These are phyloP conservation scores for Perodicticus potto DNA, from an alignment of 2,797 vertebrate genomes.

Conservation along the genomic window DNA sequence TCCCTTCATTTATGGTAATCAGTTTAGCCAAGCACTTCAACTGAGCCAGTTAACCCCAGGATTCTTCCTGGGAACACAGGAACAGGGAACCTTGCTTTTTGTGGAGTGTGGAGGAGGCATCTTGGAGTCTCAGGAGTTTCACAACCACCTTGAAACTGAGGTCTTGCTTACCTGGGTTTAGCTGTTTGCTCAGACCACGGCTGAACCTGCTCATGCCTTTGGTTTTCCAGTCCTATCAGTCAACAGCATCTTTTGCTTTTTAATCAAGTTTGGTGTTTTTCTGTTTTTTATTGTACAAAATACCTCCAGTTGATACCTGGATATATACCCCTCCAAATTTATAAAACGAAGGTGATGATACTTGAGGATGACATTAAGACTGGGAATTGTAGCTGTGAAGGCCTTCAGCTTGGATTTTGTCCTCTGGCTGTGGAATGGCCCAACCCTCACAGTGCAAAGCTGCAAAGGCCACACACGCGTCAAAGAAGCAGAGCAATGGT, in stretches of 20 bases:
- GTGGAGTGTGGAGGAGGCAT: not conserved
- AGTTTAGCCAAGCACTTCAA: not conserved
- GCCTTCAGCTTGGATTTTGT: not conserved
- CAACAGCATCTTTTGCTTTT: not conserved
- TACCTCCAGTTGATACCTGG: not conserved
- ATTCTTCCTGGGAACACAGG: not conserved
- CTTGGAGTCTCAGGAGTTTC: not conserved
- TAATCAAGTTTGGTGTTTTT: not conserved
- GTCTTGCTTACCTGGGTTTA: not conserved
- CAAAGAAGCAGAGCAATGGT: not conserved
- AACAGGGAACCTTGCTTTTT: conserved; percentile 19
- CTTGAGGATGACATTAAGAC: not conserved
- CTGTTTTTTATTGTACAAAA: not conserved
- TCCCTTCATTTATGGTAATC: not conserved
- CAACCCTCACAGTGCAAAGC: not conserved
- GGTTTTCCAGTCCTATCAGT: not conserved
- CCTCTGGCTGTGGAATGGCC: not conserved
- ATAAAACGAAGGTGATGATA: not conserved
- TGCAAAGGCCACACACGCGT: not conserved
- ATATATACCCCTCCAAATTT: not conserved
- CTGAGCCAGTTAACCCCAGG: not conserved
- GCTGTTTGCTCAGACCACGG: not conserved
- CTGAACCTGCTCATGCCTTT: not conserved
- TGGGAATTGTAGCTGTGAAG: not conserved
- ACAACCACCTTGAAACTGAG: not conserved